Conservation (phyloP, 2,888 invertebrate genomes). For the Penaeus monodon region DNA sequence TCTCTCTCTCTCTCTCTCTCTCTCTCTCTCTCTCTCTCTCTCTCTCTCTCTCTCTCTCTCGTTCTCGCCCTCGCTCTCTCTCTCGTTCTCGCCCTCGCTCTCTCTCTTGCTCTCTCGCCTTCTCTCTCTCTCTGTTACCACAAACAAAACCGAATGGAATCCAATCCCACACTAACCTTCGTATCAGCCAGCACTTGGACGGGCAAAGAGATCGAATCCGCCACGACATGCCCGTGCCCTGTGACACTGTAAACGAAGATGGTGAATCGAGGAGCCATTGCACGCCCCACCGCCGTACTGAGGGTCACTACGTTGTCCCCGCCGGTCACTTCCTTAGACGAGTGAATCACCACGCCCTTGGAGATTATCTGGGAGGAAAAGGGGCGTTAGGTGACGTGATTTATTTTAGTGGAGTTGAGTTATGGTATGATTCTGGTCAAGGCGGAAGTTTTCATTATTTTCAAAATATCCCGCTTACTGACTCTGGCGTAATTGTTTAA, state of each 20-base stretch:
- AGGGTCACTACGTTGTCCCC: slow-evolving; percentile 69
- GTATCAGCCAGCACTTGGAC: slow-evolving; percentile 70
- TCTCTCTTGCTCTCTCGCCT: neutral
- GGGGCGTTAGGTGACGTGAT: neutral
- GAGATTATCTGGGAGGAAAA: slow-evolving; percentile 70
- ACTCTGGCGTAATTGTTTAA: too few species aligned
- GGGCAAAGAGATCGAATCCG: slow-evolving; percentile 58
- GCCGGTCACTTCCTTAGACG: slow-evolving; percentile 66
- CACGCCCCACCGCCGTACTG: slow-evolving; percentile 72
- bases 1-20: slow-evolving; percentile 19
- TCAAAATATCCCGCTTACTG: too few species aligned
- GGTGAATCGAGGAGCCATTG: slow-evolving; percentile 75
- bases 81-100: neutral
- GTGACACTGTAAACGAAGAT: slow-evolving; percentile 72
- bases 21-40: neutral
- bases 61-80: neutral
- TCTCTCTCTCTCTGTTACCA: neutral
- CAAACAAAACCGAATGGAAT: neutral
- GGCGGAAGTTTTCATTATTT: neutral
- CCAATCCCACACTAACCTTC: slow-evolving; percentile 67
- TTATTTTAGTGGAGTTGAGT: neutral
- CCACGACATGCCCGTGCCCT: slow-evolving; percentile 62
- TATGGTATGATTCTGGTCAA: too few species aligned
- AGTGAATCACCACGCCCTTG: slow-evolving; percentile 72
- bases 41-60: neutral